Evolutionary conservation across 2,113 vertebrate genomes (phyloP), one percentile per base, ranked within the genome.

Genomic region (Pseudonaja textilis): DNA sequence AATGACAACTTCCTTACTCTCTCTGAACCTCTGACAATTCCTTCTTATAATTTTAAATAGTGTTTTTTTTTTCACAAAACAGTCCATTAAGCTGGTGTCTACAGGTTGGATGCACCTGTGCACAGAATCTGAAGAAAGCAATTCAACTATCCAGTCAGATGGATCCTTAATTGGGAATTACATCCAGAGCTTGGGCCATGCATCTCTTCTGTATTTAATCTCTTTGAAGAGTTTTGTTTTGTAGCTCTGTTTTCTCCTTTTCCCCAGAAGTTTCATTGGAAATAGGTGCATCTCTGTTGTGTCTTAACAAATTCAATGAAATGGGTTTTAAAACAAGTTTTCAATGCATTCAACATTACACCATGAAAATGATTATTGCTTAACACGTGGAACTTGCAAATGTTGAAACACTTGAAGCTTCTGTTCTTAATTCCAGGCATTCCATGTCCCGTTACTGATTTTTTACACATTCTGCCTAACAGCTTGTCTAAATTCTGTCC

Each of bases 81-180:
- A 90, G 47, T 16, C 26, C 85, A 90, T 90, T 90, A 93, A 61
- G 25, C 26, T 74, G 25, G 9, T 90, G 25, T 56, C 89, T 88
- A 8, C 85, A 74, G 34, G 25, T 87, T 64, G 47, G 34, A 74
- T 54, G 34, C 47, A 89, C 52, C 74, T 55, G 29, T 92, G 61
- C 34, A 85, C n/a, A 25, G 87, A 23, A 45, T 91, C 81, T 56
- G 52, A 56, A 56, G 25, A 92, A 57, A 89, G 50, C 91, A 92
- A 56, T 57, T 52, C n/a, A 81, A 61, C 34, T 89, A 9, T 64
- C 25, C 42, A 56, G 55, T 92, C 87, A 92, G 25, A 64, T 74
- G 20, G 87, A 81, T 81, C 34, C 50, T 81, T 81, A 42, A 12
- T 6, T 42, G 47, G 86, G 42, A 59, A 88, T 87, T 91, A 10